Conservation (phyloP, 2,888 invertebrate genomes). For the Reticulitermes lucifugus region DNA sequence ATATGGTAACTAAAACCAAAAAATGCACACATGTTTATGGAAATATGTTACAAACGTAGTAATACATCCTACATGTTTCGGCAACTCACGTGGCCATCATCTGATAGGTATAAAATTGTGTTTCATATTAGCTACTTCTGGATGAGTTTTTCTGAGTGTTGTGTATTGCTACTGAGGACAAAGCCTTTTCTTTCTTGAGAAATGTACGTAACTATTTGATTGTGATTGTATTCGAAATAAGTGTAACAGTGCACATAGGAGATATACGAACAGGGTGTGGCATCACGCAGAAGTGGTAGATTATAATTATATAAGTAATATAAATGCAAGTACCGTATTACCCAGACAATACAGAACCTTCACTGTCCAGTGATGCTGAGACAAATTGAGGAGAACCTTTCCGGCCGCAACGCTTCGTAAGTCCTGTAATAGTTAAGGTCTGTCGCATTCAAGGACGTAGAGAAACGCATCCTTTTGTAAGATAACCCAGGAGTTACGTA, state of each 20-base stretch:
- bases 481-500: too few species aligned
- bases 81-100: too few species aligned
- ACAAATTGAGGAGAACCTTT: slow-evolving; percentile 1
- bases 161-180: too few species aligned
- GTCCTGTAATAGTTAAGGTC: not conserved
- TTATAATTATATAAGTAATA: slow-evolving; percentile 21
- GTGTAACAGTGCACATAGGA: not conserved
- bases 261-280: not conserved
- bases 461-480: too few species aligned
- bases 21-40: too few species aligned
- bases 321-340: not conserved
- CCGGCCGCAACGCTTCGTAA: slow-evolving; percentile 11
- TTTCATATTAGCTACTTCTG: too few species aligned
- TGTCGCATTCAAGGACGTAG: not conserved
- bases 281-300: not conserved
- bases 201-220: not conserved
- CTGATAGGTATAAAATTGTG: too few species aligned
- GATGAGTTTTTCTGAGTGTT: too few species aligned
- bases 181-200: too few species aligned
- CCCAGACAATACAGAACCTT: slow-evolving; percentile 27
- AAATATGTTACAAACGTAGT: too few species aligned
- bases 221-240: not conserved
- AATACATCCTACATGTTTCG: too few species aligned
- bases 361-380: slow-evolving; percentile 25
- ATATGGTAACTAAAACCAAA: too few species aligned